Base-by-base conservation (phyloP, 1,140 invertebrate species). In the Samia ricini region DNA sequence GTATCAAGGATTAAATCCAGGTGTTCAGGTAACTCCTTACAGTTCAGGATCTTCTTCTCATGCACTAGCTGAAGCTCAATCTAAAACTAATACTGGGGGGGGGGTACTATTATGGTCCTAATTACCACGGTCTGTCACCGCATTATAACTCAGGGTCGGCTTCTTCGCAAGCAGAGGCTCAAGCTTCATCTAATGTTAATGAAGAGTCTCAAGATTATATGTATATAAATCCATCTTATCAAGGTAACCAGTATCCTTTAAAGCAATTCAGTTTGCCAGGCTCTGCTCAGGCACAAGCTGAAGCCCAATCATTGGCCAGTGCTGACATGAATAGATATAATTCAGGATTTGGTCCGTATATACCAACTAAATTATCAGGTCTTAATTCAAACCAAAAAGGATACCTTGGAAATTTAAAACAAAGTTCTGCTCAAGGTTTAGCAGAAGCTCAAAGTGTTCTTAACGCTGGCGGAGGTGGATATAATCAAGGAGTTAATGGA, bases 31-130 rank as follows among this genome's bases (percentile, higher is more conserved):
- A 8, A 52, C 4, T 52, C 33, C 33, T 15, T 42, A 42, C 15
- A 42, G 15, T 42, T 26, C 22, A 56, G 24, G 22, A 18, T 21
- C 18, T 8, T 36, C 29, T 19, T 23, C 26, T 26, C 60, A 63
- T 12, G 52, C 69, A 8, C 56, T 58, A 36, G 69, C 70, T 29
- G 63, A 64, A 60, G 60, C 66, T 21, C 59, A 66, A 56, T 63
- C 55, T 22, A 20, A 33, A 22, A 29, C 29, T 24, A 15, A 24
- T 24, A 56, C 20, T 57, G 24, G 18, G n/a, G 52, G 22, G 10
- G 48, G n/a, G 20, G 20, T 54, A 6, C 20, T n/a, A n/a, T n/a
- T 15, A 42, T 12, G 7, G 3, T 15, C n/a, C 12, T 21, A 42
- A 20, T 21, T 36, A 57, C 7, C 29, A 42, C n/a, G 12, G 19